Percentiles rank a stretch among this genome's conserved stretches.
Conservation (phyloP, 2,888 invertebrate species). For the Amiota communis region DNA sequence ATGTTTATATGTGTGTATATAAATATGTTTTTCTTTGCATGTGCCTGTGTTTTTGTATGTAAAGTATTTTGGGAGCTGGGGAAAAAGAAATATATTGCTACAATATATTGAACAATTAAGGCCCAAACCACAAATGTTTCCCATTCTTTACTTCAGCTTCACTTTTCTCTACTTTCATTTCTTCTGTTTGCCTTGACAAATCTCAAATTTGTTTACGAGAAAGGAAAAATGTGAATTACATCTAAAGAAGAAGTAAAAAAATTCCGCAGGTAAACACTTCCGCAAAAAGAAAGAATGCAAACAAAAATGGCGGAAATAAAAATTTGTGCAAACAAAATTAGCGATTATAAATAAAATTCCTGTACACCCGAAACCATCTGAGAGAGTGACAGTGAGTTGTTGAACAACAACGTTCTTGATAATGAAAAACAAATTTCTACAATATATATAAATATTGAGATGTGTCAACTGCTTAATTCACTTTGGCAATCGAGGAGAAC, state of each 20-base stretch:
- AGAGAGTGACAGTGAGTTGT: too few relatives aligned
- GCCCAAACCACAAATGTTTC: conserved; percentile 57
- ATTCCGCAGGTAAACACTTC: not conserved
- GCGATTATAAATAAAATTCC: too few relatives aligned
- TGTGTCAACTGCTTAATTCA: too few relatives aligned
- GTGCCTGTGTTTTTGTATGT: too few relatives aligned
- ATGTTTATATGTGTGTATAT: too few relatives aligned
- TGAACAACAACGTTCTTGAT: too few relatives aligned
- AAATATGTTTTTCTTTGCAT: too few relatives aligned
- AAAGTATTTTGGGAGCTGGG: not conserved
- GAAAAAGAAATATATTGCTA: not conserved
- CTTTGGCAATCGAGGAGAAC: too few relatives aligned
- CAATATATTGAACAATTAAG: conserved; percentile 58
- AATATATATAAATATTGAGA: too few relatives aligned
- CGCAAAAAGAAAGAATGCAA: conserved; percentile 12
- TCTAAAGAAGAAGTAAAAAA: conserved; percentile 13
- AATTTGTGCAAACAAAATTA: conserved; percentile 58
- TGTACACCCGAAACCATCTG: too few relatives aligned
- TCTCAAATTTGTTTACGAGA: conserved; percentile 39
- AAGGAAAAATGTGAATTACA: conserved; percentile 28
- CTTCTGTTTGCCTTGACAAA: conserved; percentile 12
- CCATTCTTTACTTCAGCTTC: conserved; percentile 36
- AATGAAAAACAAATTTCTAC: too few relatives aligned
- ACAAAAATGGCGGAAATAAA: conserved; percentile 42
- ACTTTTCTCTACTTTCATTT: not conserved